A percentile compares a stretch with the other conserved stretches of the same genome.
phyloP scores from a whole-genome alignment of 64 coral and sea anemone species.

The Montipora capricornis region DNA sequence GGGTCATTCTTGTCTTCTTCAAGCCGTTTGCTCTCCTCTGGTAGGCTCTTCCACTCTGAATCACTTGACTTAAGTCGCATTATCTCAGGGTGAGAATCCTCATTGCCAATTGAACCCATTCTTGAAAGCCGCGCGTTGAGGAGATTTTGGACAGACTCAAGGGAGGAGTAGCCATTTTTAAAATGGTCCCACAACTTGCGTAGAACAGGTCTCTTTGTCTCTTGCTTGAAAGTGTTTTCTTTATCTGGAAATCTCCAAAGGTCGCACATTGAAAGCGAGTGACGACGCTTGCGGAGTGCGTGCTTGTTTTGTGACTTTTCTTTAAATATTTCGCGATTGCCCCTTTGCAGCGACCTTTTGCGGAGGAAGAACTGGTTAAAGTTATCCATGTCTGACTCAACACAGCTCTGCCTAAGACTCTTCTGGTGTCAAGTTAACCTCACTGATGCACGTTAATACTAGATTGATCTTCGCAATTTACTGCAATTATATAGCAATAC shows the following conservation, averaged over 20 bases:
- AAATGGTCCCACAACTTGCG: background rate
- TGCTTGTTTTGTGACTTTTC: background rate
- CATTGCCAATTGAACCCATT: no score
- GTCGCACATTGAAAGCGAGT: background rate
- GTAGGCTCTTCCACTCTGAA: slow-evolving; percentile 1
- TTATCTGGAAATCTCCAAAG: background rate
- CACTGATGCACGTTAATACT: no score
- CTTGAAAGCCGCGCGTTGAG: background rate
- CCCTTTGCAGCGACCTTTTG: background rate
- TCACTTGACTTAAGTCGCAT: background rate
- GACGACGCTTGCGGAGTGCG: background rate
- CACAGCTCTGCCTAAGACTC: background rate
- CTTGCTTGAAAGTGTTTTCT: background rate
- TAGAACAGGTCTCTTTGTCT: background rate
- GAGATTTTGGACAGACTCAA: background rate
- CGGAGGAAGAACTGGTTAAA: background rate
- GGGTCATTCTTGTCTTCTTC: slow-evolving; percentile 48
- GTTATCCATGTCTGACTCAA: background rate
- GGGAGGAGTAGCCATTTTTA: background rate
- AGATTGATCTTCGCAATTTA: no score
- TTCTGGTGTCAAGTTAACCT: background rate
- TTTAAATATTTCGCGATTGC: background rate
- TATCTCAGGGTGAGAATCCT: background rate
- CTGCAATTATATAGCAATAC: background rate
- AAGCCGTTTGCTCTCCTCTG: slow-evolving; percentile 63